Base-by-base conservation (phyloP, 2,888 invertebrate genomes). In the Parnassius orleans region DNA sequence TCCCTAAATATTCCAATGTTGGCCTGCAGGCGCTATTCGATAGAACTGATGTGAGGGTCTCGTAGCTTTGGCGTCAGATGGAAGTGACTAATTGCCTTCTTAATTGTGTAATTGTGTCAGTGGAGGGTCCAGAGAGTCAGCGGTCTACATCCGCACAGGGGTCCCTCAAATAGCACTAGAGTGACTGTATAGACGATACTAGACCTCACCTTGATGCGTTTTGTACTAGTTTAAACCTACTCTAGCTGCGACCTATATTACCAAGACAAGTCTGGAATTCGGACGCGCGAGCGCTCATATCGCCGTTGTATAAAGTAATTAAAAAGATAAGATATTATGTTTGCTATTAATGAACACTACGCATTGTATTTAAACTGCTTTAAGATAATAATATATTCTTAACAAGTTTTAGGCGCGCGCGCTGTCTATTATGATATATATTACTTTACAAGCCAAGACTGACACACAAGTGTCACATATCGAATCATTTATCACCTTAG, bases 41-140 rank as follows among this genome's bases (percentile, higher is more conserved):
- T 33, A 33, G 33, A 7, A 33, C 33, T 33, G 5, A 33, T 33
- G 48, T 48, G 14, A 33, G 50, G 53, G 14, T 46, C 56, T 57
- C 46, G 44, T 11, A 47, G 15, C 57, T 52, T 48, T 48, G 58
- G 57, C 60, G 60, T 51, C 61, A 58, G 60, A 53, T 67, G 61
- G 61, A 65, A 61, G 65, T 65, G 62, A 65, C 65, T 65, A 65
- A 67, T 67, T 64, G 65, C 60, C 50, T 46, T 47, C 58, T 60
- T 61, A 65, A 65, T 67, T 60, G 64, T 61, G 63, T 60, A 58
- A 54, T 63, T 61, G 59, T 60, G 60, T 46, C 57, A 59, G 58
- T 53, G 51, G 60, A 42, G 59, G 63, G 59, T 51, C 41, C 53
- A 43, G 41, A 48, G 42, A 46, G 62, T 53, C 47, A 24, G 24